Evolutionary conservation across 37 sponge, comb jelly and placozoan genomes (phyloP).

Genomic region (Beroe ovata): DNA sequence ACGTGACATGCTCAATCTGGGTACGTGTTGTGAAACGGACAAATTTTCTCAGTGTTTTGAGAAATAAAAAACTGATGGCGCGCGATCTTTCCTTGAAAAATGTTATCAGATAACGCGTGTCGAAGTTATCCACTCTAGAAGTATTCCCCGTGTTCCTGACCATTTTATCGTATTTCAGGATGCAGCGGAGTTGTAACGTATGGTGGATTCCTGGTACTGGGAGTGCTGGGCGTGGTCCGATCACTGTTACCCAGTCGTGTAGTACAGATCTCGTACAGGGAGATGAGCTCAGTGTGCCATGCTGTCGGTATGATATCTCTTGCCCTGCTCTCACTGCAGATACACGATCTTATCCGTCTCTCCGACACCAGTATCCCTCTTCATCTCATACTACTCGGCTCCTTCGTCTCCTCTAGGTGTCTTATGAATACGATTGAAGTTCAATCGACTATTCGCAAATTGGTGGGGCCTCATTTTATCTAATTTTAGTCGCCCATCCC

Average conservation of each 20-base stretch:
- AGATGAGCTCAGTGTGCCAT: conserved; percentile 34
- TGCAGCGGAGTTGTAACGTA: conserved; percentile 23
- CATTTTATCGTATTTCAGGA: background rate
- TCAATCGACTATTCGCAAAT: too few species aligned
- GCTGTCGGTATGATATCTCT: conserved; percentile 24
- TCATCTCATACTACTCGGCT: background rate
- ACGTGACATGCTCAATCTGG: background rate
- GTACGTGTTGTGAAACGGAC: too few species aligned
- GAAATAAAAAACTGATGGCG: too few species aligned
- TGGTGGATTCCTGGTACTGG: background rate
- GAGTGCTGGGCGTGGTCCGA: background rate
- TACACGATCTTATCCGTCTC: background rate
- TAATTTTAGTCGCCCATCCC: too few species aligned
- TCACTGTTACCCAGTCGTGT: background rate
- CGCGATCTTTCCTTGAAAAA: too few species aligned
- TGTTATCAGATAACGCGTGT: too few species aligned
- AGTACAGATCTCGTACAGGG: background rate
- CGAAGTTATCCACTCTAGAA: too few species aligned
- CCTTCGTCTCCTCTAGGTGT: conserved; percentile 12
- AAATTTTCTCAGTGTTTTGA: too few species aligned
- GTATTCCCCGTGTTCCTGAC: too few species aligned
- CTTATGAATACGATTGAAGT: too few species aligned
- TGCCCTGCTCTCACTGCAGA: conserved; percentile 11
- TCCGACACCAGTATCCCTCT: background rate
- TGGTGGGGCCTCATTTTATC: too few species aligned